Evolutionary conservation across 2,888 invertebrate genomes (phyloP), one percentile per base, ranked within the genome.

Genomic region (Poecilobothrus nobilitatus): DNA sequence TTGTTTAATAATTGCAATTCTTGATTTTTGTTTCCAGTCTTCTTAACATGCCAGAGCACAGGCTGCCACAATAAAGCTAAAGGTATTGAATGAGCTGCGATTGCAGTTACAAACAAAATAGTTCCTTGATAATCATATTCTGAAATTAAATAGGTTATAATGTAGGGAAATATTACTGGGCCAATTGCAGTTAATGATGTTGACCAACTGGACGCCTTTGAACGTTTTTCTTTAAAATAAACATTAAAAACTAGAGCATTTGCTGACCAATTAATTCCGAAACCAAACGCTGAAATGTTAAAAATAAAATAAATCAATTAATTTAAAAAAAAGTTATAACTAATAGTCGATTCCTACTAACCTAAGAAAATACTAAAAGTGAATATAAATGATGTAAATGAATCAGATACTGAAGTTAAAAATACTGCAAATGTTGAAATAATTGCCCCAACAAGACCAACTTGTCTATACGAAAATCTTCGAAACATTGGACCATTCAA

Each of bases 161-260:
- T 82, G 74, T 88, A 84, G 9, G 89, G 89, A 86, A 88, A 87
- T 70, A 89, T 73, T 62, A 89, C 87, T 7, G 89, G 88, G 0
- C 89, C 89, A 22, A 89, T 78, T 0, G 87, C 89, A 9, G 88
- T 88, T 1, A 86, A 84, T 1, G 88, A 87, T 87, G 88, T 88
- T 71, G 87, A 86, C 37, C 88, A 78, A 15, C 89, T 87, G 0
- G 88, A 87, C 2, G 89, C 89, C 67, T 87, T 78, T 76, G 88
- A 82, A 78, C 89, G 82, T 75, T 85, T 84, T 66, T 85, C 83
- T 75, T 85, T 86, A 83, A 89, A 89, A 76, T 88, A 89, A 4
- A 88, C 88, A 75, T 89, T 89, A 70, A 89, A 75, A 3, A 88
- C 88, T 67, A 89, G 77, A 12, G 87, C 85, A 74, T 86, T 87